Evolutionary conservation across 2,113 vertebrate species (phyloP).

Genomic region (Castor canadensis): DNA sequence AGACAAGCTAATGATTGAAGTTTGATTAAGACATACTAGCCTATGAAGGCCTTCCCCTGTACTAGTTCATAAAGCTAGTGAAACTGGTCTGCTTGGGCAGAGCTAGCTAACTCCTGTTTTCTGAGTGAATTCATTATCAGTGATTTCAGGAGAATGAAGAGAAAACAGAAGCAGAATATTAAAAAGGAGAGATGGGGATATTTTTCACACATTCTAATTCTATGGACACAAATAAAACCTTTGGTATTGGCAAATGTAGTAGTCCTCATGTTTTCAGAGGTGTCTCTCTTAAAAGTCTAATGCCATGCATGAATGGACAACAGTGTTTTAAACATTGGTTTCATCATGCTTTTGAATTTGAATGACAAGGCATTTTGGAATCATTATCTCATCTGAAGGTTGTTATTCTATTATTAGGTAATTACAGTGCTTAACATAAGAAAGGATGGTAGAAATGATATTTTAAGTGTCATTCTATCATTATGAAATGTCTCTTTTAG

Average conservation of each 20-base stretch:
- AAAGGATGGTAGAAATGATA: conserved; percentile 45
- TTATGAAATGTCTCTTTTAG: conserved; percentile 19
- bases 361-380: conserved; percentile 58
- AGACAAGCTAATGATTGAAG: background rate
- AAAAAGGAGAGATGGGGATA: background rate
- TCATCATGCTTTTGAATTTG: conserved; percentile 39
- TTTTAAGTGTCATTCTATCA: conserved; percentile 35
- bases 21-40: background rate
- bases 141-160: conserved; percentile 30
- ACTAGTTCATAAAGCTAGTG: background rate
- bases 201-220: conserved; percentile 14
- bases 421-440: conserved; percentile 45
- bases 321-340: background rate
- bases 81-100: background rate
- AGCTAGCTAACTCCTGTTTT: background rate
- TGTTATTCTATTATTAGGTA: conserved; percentile 65
- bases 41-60: background rate
- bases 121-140: background rate
- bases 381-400: conserved; percentile 30
- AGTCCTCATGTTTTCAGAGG: conserved; percentile 40
- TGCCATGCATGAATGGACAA: background rate
- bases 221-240: conserved; percentile 1
- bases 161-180: conserved; percentile 22
- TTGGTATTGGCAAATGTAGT: background rate
- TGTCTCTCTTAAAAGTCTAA: conserved; percentile 38